Evolutionary conservation across 2,888 invertebrate species (phyloP).

Genomic region (Calliopum simillimum): DNA sequence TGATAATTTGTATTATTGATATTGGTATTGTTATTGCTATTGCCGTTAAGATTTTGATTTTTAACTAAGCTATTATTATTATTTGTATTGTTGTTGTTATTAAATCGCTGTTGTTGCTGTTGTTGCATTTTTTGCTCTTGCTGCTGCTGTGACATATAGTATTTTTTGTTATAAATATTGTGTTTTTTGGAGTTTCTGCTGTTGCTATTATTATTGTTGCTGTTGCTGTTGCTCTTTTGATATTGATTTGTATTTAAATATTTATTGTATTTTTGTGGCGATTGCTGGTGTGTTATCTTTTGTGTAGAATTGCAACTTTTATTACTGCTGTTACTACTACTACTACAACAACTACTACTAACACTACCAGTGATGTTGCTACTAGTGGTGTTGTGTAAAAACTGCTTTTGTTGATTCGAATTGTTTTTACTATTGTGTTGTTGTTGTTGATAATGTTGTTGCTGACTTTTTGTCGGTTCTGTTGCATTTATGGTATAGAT

Average conservation of each 20-base stretch:
- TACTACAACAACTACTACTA: constrained; percentile 5
- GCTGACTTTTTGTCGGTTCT: constrained; percentile 30
- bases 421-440: constrained; percentile 28
- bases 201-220: background rate
- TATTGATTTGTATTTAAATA: constrained; percentile 23
- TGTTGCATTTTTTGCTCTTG: constrained; percentile 40
- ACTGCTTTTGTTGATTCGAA: constrained; percentile 44
- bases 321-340: background rate
- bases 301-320: constrained; percentile 32
- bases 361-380: background rate
- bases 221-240: background rate
- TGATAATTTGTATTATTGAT: constrained; percentile 40
- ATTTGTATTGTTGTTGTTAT: constrained; percentile 42
- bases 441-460: constrained; percentile 19
- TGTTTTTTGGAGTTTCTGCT: constrained; percentile 16
- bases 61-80: constrained; percentile 48
- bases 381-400: constrained; percentile 37
- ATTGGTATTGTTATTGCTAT: constrained; percentile 41
- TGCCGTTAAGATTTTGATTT: constrained; percentile 50
- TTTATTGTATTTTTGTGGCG: constrained; percentile 13
- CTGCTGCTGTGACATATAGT: constrained; percentile 41
- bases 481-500: constrained; percentile 54
- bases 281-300: constrained; percentile 36
- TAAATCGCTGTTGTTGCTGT: constrained; percentile 39
- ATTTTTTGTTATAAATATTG: constrained; percentile 43